Percentiles rank a stretch among this genome's conserved stretches.
phyloP scores from a whole-genome alignment of 2,888 invertebrate genomes.

The Hypolimnas misippus region DNA sequence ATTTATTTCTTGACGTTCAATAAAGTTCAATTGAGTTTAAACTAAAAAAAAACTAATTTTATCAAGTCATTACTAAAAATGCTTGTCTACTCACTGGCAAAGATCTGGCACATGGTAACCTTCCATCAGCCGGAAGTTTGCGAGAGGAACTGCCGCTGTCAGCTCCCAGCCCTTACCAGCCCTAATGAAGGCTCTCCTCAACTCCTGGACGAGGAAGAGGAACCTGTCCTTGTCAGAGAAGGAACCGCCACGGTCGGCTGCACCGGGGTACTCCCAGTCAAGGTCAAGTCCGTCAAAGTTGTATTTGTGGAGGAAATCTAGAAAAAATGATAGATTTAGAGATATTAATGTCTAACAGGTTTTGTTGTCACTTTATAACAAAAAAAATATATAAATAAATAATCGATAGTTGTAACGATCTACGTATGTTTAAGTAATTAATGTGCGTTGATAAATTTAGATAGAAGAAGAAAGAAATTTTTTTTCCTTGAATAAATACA shows the following conservation, averaged over 20 bases:
- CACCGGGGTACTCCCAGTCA: conserved; percentile 96
- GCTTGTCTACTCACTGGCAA: conserved; percentile 92
- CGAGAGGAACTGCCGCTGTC: conserved; percentile 95
- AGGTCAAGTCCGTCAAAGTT: conserved; percentile 93
- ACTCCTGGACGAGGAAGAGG: conserved; percentile 91
- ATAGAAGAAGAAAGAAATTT: no score
- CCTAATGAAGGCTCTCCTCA: conserved; percentile 90
- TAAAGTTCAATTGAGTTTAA: no score
- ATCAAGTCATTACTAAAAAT: no score
- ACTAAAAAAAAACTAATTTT: no score
- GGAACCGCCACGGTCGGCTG: conserved; percentile 92
- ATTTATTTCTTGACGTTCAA: no score
- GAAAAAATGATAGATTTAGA: conserved; percentile 14
- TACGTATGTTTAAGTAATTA: no score
- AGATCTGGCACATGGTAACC: conserved; percentile 96
- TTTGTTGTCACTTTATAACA: no score
- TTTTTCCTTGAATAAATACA: no score
- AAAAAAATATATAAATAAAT: no score
- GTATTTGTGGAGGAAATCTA: conserved; percentile 90
- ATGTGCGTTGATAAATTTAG: no score
- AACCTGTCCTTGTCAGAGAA: conserved; percentile 93
- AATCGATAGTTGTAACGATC: no score
- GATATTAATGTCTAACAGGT: no score
- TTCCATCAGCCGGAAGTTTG: conserved; percentile 93
- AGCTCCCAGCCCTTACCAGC: conserved; percentile 92